Evolutionary conservation across 2,113 vertebrate species (phyloP).

Genomic region (Phasianus colchicus): DNA sequence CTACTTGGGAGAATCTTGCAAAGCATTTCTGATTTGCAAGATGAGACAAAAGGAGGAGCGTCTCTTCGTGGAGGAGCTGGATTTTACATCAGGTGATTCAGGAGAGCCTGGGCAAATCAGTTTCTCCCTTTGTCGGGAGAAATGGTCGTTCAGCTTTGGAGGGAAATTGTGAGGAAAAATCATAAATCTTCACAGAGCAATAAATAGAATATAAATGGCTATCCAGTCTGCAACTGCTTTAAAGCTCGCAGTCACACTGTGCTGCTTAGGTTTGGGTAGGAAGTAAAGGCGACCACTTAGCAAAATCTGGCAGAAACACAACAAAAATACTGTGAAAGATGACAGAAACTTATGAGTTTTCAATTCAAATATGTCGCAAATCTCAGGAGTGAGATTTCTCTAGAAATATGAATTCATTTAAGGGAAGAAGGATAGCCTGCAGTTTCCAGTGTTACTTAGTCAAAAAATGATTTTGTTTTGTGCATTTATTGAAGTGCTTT

Average conservation of each 20-base stretch:
- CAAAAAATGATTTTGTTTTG: background rate
- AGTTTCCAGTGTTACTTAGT: background rate
- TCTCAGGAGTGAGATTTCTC: background rate
- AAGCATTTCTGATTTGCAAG: background rate
- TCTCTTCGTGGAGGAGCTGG: conserved; percentile 9
- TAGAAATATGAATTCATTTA: conserved; percentile 4
- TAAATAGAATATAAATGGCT: conserved; percentile 69
- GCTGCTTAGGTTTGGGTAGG: conserved; percentile 28
- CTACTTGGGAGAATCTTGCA: background rate
- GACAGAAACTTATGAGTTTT: conserved; percentile 58
- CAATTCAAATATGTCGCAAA: conserved; percentile 21
- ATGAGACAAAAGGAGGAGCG: conserved; percentile 6
- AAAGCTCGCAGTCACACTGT: conserved; percentile 55
- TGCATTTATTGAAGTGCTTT: background rate
- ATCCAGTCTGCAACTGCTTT: conserved; percentile 60
- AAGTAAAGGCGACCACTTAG: background rate
- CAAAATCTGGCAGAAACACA: conserved; percentile 48
- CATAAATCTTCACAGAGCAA: conserved; percentile 64
- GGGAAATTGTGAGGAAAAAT: conserved; percentile 51
- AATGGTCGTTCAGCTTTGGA: background rate
- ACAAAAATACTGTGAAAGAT: conserved; percentile 40
- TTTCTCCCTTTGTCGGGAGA: conserved; percentile 25
- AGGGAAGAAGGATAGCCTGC: background rate
- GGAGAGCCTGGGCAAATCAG: background rate
- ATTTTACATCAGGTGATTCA: conserved; percentile 46